phyloP scores from a whole-genome alignment of 2,888 invertebrate species.

The Ernsta delagoae region DNA sequence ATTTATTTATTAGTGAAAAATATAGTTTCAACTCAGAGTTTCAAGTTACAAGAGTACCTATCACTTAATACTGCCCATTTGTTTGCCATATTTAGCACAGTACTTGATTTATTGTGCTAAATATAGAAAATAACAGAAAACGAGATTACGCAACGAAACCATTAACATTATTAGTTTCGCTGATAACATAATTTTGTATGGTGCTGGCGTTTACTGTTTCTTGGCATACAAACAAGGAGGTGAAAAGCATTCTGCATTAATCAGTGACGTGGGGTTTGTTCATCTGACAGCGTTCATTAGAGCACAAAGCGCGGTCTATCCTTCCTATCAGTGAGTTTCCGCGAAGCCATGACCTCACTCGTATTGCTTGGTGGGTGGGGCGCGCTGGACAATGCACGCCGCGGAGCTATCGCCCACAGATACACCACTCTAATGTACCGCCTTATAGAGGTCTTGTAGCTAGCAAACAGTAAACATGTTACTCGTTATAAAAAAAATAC shows the following conservation, averaged over 20 bases:
- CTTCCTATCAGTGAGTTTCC: slow-evolving; percentile 75
- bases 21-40: no score
- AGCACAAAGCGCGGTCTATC: slow-evolving; percentile 75
- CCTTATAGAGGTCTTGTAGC: neutral
- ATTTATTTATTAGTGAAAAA: neutral
- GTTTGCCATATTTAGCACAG: no score
- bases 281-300: slow-evolving; percentile 77
- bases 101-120: no score
- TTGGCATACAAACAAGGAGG: slow-evolving; percentile 69
- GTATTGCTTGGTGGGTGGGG: slow-evolving; percentile 49
- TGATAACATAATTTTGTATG: slow-evolving; percentile 15
- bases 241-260: slow-evolving; percentile 71
- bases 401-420: neutral
- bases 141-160: neutral
- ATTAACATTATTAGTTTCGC: neutral
- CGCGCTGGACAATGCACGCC: slow-evolving; percentile 17
- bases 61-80: no score
- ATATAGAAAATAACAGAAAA: neutral
- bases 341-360: slow-evolving; percentile 62
- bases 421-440: neutral
- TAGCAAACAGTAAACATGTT: no score
- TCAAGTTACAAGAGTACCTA: no score
- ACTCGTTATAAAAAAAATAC: no score
- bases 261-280: slow-evolving; percentile 72
- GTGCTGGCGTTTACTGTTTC: slow-evolving; percentile 4